Evolutionary conservation across 2,888 invertebrate species (phyloP).

Genomic region (Zhengitettix transpicula): DNA sequence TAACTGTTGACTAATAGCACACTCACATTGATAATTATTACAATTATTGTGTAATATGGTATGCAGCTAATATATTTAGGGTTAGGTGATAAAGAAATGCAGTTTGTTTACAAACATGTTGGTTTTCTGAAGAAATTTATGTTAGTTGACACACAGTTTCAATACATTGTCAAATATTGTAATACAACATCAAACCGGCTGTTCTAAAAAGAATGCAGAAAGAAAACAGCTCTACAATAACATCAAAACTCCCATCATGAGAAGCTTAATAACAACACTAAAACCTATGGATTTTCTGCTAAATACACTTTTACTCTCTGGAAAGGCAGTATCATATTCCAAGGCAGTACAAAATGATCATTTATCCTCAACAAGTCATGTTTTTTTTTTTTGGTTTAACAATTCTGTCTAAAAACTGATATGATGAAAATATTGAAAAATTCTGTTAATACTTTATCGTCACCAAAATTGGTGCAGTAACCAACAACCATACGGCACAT

Average conservation of each 20-base stretch:
- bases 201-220: slow-evolving; percentile 5
- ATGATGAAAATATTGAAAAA: slow-evolving; percentile 6
- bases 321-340: slow-evolving; percentile 8
- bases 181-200: slow-evolving; percentile 6
- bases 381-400: background rate
- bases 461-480: background rate
- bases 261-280: background rate
- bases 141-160: background rate
- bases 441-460: background rate
- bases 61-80: background rate
- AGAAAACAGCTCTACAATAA: slow-evolving; percentile 3
- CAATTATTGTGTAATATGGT: background rate
- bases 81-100: slow-evolving; percentile 1
- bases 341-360: slow-evolving; percentile 9
- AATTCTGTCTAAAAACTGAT: slow-evolving; percentile 3
- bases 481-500: slow-evolving; percentile 3
- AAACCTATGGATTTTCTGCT: background rate
- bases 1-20: slow-evolving; percentile 1
- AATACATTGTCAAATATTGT: background rate
- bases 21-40: slow-evolving; percentile 4
- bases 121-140: background rate
- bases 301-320: slow-evolving; percentile 3
- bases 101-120: background rate
- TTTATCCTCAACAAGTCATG: background rate
- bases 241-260: background rate